These are phyloP conservation scores for Dryococelus australis DNA, from an alignment of 2,888 invertebrate genomes.

Conservation along the genomic window DNA sequence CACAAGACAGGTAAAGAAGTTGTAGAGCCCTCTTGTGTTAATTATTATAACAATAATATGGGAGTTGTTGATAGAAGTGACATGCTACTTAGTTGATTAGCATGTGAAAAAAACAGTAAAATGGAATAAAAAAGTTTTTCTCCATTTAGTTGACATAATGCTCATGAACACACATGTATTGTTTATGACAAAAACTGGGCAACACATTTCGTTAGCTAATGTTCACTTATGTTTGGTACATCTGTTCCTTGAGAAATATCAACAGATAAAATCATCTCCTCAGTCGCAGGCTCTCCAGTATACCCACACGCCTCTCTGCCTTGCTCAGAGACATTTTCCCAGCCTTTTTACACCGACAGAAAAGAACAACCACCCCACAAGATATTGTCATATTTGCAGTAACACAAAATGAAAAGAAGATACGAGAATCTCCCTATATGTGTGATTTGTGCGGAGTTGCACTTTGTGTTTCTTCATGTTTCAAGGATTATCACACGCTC, in stretches of 20 bases:
- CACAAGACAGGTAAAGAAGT: background rate
- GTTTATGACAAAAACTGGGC: background rate
- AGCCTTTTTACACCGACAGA: background rate
- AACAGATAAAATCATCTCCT: too few relatives aligned
- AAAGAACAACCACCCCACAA: background rate
- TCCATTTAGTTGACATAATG: background rate
- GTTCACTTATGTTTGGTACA: too few relatives aligned
- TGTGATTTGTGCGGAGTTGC: background rate
- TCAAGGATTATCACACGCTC: background rate
- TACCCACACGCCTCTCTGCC: background rate
- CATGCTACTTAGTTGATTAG: background rate
- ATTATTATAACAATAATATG: too few relatives aligned
- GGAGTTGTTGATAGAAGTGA: too few relatives aligned
- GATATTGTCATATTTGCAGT: background rate
- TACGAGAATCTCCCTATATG: background rate
- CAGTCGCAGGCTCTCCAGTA: background rate
- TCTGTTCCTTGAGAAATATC: too few relatives aligned
- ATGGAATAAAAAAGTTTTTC: background rate
- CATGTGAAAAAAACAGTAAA: background rate
- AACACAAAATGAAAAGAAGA: background rate
- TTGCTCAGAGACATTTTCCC: background rate
- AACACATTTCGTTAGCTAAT: too few relatives aligned
- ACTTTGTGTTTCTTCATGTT: background rate
- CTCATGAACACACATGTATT: background rate
- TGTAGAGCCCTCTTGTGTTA: background rate